Conservation (phyloP, 2,113 vertebrate genomes). For the Panurus biarmicus region DNA sequence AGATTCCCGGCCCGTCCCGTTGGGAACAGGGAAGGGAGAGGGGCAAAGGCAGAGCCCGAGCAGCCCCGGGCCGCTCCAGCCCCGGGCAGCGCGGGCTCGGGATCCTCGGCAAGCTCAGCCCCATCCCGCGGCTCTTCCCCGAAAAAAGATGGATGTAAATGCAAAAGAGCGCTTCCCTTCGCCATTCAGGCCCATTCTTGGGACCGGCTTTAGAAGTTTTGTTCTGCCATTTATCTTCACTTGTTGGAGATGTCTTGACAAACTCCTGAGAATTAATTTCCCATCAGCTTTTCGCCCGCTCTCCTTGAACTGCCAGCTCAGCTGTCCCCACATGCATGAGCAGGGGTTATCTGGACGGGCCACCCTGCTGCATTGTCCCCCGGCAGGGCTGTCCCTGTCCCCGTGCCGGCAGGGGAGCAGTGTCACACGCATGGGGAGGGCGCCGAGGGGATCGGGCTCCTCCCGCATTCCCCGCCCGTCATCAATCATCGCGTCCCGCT, state of each 20-base stretch:
- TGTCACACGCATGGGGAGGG: neutral
- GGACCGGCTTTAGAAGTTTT: slow-evolving; percentile 58
- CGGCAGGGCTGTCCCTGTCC: neutral
- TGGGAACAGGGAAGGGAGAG: neutral
- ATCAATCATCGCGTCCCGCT: slow-evolving; percentile 69
- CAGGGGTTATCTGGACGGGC: slow-evolving; percentile 42
- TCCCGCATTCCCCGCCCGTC: slow-evolving; percentile 22
- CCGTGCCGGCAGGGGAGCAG: neutral
- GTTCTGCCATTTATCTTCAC: slow-evolving; percentile 75
- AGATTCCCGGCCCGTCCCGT: too few species aligned
- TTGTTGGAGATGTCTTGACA: slow-evolving; percentile 73
- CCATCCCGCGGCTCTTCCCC: neutral
- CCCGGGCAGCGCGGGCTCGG: neutral
- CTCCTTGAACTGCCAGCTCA: slow-evolving; percentile 51
- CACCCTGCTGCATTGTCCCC: slow-evolving; percentile 51
- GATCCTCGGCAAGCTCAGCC: neutral
- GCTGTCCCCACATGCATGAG: slow-evolving; percentile 2
- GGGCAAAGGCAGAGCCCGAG: too few species aligned
- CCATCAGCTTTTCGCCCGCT: slow-evolving; percentile 56
- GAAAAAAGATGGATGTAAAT: slow-evolving; percentile 42
- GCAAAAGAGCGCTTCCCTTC: slow-evolving; percentile 16
- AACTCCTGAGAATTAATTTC: slow-evolving; percentile 69
- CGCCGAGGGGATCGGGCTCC: neutral
- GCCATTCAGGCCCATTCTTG: slow-evolving; percentile 45
- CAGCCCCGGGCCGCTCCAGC: too few species aligned